Evolutionary conservation across 2,113 vertebrate genomes (phyloP).

Genomic region (Rhinolophus ferrumequinum): DNA sequence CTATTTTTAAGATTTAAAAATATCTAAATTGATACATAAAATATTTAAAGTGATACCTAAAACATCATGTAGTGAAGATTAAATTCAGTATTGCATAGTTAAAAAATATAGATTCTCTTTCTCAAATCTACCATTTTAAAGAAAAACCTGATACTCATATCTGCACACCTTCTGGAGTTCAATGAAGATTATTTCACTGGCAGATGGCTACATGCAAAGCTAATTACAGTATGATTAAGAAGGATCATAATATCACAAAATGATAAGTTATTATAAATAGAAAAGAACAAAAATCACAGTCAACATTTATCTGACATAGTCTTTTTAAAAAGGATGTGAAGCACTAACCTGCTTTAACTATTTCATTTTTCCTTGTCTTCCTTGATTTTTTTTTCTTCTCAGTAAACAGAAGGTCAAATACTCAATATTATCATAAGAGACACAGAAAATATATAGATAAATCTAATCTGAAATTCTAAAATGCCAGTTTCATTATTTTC

Average conservation of each 20-base stretch:
- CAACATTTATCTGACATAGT: background rate
- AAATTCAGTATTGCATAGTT: background rate
- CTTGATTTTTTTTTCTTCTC: background rate
- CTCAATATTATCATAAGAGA: background rate
- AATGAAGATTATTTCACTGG: constrained; percentile 45
- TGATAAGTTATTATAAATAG: constrained; percentile 46
- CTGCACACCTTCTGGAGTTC: background rate
- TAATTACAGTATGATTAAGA: constrained; percentile 44
- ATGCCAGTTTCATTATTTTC: background rate
- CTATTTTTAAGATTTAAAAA: background rate
- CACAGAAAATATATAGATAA: background rate
- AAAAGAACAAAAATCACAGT: background rate
- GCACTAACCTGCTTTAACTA: background rate
- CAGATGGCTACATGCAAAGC: constrained; percentile 17
- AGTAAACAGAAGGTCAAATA: background rate
- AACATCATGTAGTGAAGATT: background rate
- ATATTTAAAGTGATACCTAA: background rate
- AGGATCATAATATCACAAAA: constrained; percentile 27
- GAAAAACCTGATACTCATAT: background rate
- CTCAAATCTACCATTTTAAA: background rate
- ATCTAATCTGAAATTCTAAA: background rate
- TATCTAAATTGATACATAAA: background rate
- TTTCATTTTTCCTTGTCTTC: background rate
- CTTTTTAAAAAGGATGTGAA: background rate
- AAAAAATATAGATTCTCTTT: background rate